These are phyloP conservation scores for Amblyopsis rosae DNA, from an alignment of 2,113 vertebrate genomes.

Conservation along the genomic window DNA sequence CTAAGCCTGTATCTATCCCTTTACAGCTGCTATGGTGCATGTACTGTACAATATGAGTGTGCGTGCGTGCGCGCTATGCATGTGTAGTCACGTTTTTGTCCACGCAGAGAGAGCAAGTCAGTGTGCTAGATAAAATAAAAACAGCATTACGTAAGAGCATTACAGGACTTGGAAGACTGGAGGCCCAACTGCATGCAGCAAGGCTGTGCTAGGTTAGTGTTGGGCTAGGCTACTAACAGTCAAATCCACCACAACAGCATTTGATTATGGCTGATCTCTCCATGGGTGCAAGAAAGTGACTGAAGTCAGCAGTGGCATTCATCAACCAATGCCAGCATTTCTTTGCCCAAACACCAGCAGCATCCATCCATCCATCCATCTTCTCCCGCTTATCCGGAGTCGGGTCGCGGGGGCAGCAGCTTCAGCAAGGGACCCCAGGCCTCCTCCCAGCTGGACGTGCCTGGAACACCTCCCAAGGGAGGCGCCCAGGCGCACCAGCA, in stretches of 20 bases:
- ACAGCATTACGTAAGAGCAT: conserved; percentile 49
- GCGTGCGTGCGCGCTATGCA: not conserved
- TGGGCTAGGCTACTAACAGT: conserved; percentile 54
- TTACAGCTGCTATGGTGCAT: too few species aligned
- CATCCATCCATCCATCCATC: too few species aligned
- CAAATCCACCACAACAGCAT: conserved; percentile 55
- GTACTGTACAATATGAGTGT: conserved; percentile 8
- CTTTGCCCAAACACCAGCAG: not conserved
- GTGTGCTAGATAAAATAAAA: conserved; percentile 16
- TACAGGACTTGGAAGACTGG: conserved; percentile 51
- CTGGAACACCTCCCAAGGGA: too few species aligned
- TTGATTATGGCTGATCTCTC: conserved; percentile 56
- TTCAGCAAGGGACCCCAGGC: too few species aligned
- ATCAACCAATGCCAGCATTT: not conserved
- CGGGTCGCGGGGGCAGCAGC: too few species aligned
- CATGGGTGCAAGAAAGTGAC: conserved; percentile 26
- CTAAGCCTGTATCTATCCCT: too few species aligned
- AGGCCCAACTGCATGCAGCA: conserved; percentile 19
- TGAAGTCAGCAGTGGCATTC: conserved; percentile 4
- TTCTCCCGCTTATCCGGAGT: too few species aligned
- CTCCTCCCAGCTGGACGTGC: too few species aligned
- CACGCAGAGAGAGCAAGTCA: too few species aligned
- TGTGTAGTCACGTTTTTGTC: not conserved
- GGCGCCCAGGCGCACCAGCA: too few species aligned
- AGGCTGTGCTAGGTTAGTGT: not conserved